These are phyloP conservation scores for Thunnus maccoyii DNA, from an alignment of 2,113 vertebrate species.

Conservation along the genomic window DNA sequence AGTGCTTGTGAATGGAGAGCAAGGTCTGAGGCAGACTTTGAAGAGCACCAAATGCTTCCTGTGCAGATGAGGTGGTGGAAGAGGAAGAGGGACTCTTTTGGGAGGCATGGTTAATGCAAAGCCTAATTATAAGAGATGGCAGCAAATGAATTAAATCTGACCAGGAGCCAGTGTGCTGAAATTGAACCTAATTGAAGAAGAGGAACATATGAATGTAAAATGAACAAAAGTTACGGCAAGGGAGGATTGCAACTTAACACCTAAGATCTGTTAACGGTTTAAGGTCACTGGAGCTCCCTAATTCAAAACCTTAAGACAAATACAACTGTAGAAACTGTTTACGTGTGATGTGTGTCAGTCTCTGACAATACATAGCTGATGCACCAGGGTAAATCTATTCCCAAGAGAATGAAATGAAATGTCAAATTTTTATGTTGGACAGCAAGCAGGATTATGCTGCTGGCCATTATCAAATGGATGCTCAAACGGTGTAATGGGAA, in stretches of 20 bases:
- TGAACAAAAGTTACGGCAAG: slow-evolving; percentile 36
- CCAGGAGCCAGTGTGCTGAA: slow-evolving; percentile 70
- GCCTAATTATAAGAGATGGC: slow-evolving; percentile 74
- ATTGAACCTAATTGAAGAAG: slow-evolving; percentile 69
- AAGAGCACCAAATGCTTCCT: slow-evolving; percentile 61
- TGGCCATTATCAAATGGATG: slow-evolving; percentile 1
- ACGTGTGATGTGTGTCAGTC: not conserved
- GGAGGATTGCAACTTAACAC: slow-evolving; percentile 1
- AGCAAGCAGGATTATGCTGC: not conserved
- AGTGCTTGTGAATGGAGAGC: slow-evolving; percentile 52
- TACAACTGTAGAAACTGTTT: not conserved
- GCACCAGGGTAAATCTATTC: not conserved
- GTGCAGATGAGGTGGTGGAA: slow-evolving; percentile 48
- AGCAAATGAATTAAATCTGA: slow-evolving; percentile 76
- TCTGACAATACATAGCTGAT: slow-evolving; percentile 28
- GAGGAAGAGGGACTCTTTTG: slow-evolving; percentile 54
- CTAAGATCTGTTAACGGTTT: not conserved
- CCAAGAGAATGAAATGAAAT: slow-evolving; percentile 41
- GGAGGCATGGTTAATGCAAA: slow-evolving; percentile 65
- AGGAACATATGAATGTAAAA: slow-evolving; percentile 60
- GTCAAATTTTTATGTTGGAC: slow-evolving; percentile 31
- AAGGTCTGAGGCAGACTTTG: slow-evolving; percentile 56
- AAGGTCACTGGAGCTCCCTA: slow-evolving; percentile 8
- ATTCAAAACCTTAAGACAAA: not conserved
- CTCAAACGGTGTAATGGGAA: not conserved